Conservation (phyloP, 2,113 vertebrate genomes). For the Eleginops maclovinus region DNA sequence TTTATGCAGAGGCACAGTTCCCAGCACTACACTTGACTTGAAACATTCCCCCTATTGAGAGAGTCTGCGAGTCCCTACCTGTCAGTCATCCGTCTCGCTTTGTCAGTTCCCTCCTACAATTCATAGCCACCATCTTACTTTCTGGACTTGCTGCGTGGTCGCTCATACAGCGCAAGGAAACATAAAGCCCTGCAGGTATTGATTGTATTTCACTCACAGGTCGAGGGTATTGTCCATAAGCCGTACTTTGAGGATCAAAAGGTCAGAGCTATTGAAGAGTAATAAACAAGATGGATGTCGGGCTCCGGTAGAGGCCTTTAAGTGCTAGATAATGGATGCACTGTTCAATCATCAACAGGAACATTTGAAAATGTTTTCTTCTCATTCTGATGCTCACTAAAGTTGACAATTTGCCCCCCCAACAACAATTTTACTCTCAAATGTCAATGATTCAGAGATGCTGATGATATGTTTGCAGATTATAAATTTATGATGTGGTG, state of each 20-base stretch:
- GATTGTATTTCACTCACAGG: slow-evolving; percentile 64
- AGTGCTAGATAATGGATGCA: slow-evolving; percentile 53
- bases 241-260: slow-evolving; percentile 55
- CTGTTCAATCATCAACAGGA: not conserved
- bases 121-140: slow-evolving; percentile 26
- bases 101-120: slow-evolving; percentile 50
- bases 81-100: slow-evolving; percentile 67
- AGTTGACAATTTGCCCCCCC: not conserved
- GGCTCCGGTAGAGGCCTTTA: slow-evolving; percentile 25
- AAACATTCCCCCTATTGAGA: slow-evolving; percentile 55
- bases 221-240: slow-evolving; percentile 49
- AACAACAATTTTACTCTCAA: slow-evolving; percentile 6
- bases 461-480: slow-evolving; percentile 26
- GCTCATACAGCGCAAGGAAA: slow-evolving; percentile 38
- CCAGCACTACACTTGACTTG: slow-evolving; percentile 50
- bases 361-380: slow-evolving; percentile 14
- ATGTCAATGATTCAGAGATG: slow-evolving; percentile 40
- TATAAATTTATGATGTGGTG: slow-evolving; percentile 31
- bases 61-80: slow-evolving; percentile 24
- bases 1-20: slow-evolving; percentile 43
- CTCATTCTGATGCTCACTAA: not conserved
- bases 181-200: slow-evolving; percentile 55
- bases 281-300: slow-evolving; percentile 60
- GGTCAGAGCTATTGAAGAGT: slow-evolving; percentile 50
- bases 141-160: slow-evolving; percentile 25